These are phyloP conservation scores for Calameuta idolon DNA, from an alignment of 2,888 invertebrate genomes.

Conservation along the genomic window DNA sequence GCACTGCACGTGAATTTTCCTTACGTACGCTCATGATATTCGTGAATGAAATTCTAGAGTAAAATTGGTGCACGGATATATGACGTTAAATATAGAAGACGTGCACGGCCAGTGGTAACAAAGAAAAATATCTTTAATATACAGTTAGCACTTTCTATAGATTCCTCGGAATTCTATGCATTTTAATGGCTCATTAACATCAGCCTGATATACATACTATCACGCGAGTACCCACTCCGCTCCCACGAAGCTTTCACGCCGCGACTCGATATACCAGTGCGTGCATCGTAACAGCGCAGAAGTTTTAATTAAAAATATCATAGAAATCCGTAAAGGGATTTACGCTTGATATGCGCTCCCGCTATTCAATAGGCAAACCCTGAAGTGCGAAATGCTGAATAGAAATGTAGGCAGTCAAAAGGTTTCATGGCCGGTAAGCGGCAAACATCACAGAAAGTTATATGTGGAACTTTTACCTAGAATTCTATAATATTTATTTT, in stretches of 20 bases:
- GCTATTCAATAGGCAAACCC: not conserved
- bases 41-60: not conserved
- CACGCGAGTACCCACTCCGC: not conserved
- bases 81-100: not conserved
- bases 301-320: not conserved
- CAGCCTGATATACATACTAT: not conserved
- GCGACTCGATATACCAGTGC: not conserved
- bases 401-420: not conserved
- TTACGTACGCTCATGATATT: not conserved
- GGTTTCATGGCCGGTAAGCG: not conserved
- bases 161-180: not conserved
- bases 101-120: not conserved
- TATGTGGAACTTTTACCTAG: not conserved
- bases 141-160: not conserved
- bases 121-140: not conserved
- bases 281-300: not conserved
- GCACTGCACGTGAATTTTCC: not conserved
- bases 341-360: not conserved
- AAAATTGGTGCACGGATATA: not conserved
- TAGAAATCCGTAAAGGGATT: not conserved
- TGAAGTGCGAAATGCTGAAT: not conserved
- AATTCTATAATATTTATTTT: not conserved
- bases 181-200: constrained; percentile 4
- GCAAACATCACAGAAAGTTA: not conserved
- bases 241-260: not conserved